Evolutionary conservation across 1,140 invertebrate species (phyloP), one percentile per base, ranked within the genome.

Genomic region (Trachymyrmex septentrionalis): DNA sequence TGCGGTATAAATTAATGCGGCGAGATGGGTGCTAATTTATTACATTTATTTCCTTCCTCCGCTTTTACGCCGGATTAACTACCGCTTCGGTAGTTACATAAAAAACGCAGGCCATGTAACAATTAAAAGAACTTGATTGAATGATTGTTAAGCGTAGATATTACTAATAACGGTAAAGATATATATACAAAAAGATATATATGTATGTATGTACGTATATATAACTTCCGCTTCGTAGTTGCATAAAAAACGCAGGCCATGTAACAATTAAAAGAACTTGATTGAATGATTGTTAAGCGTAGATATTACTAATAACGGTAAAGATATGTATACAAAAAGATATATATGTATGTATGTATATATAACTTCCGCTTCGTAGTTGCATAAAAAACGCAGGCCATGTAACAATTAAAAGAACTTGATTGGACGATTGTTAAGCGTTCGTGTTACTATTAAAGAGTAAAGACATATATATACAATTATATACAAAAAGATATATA

Each of bases 11-110:
- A 84, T 84, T 84, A 84, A 84, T 38, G 69, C 14, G 44, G 38
- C 24, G 5, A 69, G 24, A 19, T 55, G 69, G 5, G 24, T 63
- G 80, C 72, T 84, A 73, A 84, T 84, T 84, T 84, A 84, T 84
- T 61, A 84, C 75, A 84, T 84, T 84, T 75, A 84, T 75, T 61
- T 61, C 24, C 44, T 34, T 24, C 10, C 24, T 14, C 5, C 12
- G 55, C 38, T 59, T 61, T 82, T 38, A 48, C 55, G 24, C 55
- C n/a, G n/a, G n/a, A n/a, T n/a, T 82, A 73, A 73, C 38, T 82
- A 72, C 7, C 21, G 53, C 67, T 61, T 59, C 44, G 19, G n/a
- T 12, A 61, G n/a, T n/a, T 27, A 12, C 50, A 21, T 24, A 57
- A 81, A 81, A 10, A 10, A 38, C 27, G 38, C 14, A 38, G 3